Evolutionary conservation across 1,140 invertebrate genomes (phyloP), one percentile per base, ranked within the genome.

Genomic region (Planococcus citri): DNA sequence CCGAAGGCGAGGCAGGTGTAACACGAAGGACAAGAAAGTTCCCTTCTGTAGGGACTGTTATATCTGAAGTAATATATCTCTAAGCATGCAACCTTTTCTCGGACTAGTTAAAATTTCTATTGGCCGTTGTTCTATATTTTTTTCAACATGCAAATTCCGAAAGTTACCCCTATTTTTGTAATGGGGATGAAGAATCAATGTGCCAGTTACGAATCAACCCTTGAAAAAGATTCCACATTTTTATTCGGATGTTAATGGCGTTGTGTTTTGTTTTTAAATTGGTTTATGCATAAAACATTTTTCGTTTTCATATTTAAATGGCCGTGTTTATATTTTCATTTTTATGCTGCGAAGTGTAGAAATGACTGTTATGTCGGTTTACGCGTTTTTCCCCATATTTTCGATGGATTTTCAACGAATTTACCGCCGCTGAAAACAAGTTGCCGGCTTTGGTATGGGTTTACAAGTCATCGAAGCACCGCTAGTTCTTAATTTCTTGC

Each of bases 91-190:
- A 64, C 60, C 60, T 64, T 64, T 64, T 64, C 60, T 64, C 60
- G 60, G 60, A 64, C 60, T 64, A 64, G 60, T 64, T 27, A 27
- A 64, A 64, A 64, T 64, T 64, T 64, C 60, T 64, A 64, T 64
- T 64, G 60, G 60, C 60, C 60, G 60, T 64, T 64, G 60, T 64
- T 64, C 60, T 64, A 64, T 64, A 64, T 64, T 64, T 64, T 64
- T 64, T 64, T 64, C 20, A 64, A 64, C 60, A 64, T 64, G 60
- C 60, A 64, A 64, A 64, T 64, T 64, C 60, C 60, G 21, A 25
- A 27, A 64, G 60, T 64, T 64, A 64, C 21, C 60, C 60, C 60
- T 64, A 24, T 24, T 64, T n/a, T 64, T 64, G 60, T 64, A 25
- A 64, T 25, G 60, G 60, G 60, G 60, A 27, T 27, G 60, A 64